Conservation (phyloP, 1,140 invertebrate species). For the Neodiprion virginianus region DNA sequence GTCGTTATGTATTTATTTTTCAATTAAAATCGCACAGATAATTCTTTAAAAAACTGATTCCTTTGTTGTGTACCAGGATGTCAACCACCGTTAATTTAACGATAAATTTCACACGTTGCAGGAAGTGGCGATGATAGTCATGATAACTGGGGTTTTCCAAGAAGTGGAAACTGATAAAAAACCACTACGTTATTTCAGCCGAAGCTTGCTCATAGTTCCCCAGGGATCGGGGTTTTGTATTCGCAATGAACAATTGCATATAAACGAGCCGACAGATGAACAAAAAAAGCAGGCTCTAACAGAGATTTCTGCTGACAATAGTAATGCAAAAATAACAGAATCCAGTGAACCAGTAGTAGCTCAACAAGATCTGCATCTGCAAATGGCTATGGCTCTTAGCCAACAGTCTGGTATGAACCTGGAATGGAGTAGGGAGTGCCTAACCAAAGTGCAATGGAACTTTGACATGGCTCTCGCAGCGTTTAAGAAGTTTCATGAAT, state of each 20-base stretch:
- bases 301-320: background rate
- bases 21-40: too few relatives aligned
- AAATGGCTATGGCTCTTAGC: slow-evolving; percentile 71
- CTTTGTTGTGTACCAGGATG: too few relatives aligned
- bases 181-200: slow-evolving; percentile 72
- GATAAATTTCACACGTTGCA: slow-evolving; percentile 47
- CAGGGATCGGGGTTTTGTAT: slow-evolving; percentile 76
- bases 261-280: slow-evolving; percentile 73
- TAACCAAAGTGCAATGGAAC: slow-evolving; percentile 17
- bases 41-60: too few relatives aligned
- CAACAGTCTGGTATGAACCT: slow-evolving; percentile 80
- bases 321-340: background rate
- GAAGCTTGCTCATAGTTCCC: slow-evolving; percentile 79
- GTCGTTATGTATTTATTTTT: too few relatives aligned
- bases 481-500: slow-evolving; percentile 8
- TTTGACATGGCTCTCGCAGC: slow-evolving; percentile 6
- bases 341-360: background rate
- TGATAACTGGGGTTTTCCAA: slow-evolving; percentile 75
- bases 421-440: slow-evolving; percentile 65
- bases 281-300: slow-evolving; percentile 62
- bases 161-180: slow-evolving; percentile 60
- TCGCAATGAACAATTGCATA: slow-evolving; percentile 77
- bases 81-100: background rate
- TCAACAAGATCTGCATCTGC: slow-evolving; percentile 62
- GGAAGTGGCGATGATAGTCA: slow-evolving; percentile 71